phyloP scores from a whole-genome alignment of 53 echinoderm and acorn worm genomes.

The Actinopyga echinites region DNA sequence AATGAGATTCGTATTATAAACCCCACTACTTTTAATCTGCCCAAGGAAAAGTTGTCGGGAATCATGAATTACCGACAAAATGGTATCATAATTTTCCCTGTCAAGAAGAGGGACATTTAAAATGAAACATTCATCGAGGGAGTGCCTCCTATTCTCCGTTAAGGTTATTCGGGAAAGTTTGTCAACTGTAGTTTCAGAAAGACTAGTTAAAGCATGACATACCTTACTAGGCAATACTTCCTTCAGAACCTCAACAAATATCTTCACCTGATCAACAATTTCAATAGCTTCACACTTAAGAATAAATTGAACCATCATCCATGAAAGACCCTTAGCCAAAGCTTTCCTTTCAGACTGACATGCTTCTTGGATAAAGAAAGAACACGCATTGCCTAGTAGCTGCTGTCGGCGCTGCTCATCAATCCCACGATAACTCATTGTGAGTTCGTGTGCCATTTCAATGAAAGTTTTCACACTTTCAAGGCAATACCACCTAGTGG shows the following conservation, averaged over 20 bases:
- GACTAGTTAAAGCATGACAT: neutral
- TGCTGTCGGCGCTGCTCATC: neutral
- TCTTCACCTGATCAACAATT: neutral
- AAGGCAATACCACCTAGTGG: neutral
- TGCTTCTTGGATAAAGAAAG: neutral
- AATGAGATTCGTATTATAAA: neutral
- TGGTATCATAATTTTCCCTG: neutral
- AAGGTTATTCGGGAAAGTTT: neutral
- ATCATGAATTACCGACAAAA: neutral
- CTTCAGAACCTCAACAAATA: neutral
- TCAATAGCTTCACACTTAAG: neutral
- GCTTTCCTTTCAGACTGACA: neutral
- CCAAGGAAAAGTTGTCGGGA: neutral
- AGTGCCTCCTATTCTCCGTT: neutral
- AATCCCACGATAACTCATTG: neutral
- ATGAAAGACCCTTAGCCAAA: neutral
- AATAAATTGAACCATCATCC: neutral
- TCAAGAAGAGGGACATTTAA: neutral
- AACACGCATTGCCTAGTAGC: neutral
- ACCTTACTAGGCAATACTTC: neutral
- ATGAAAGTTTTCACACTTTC: neutral
- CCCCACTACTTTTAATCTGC: neutral
- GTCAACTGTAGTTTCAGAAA: neutral
- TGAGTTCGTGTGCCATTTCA: neutral
- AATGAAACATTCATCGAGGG: neutral